phyloP scores from a whole-genome alignment of 1,140 invertebrate species.

The Drosophila truncata region DNA sequence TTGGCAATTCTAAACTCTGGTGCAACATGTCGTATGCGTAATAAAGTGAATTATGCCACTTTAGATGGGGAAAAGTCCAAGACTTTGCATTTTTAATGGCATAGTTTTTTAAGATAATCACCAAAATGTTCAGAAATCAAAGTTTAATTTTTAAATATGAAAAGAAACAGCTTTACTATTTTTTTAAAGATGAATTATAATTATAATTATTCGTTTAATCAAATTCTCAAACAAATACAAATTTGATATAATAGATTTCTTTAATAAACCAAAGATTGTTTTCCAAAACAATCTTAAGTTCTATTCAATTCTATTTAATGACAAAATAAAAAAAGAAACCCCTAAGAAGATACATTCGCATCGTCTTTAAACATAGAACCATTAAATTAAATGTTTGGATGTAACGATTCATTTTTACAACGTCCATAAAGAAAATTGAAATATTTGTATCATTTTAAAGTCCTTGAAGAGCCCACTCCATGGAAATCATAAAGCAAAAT shows the following conservation, averaged over 20 bases:
- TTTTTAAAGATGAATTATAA: too few species aligned
- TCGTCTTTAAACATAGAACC: constrained; percentile 3
- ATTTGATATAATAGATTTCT: too few species aligned
- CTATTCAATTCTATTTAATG: not conserved
- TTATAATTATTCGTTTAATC: too few species aligned
- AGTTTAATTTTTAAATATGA: too few species aligned
- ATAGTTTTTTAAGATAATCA: not conserved
- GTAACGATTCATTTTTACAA: constrained; percentile 27
- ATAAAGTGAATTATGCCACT: constrained; percentile 50
- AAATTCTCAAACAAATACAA: too few species aligned
- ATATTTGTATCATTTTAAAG: constrained; percentile 48
- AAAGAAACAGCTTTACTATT: too few species aligned
- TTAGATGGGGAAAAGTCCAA: not conserved
- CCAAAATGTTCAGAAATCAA: not conserved
- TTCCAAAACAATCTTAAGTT: not conserved
- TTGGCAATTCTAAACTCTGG: constrained; percentile 25
- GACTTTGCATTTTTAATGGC: not conserved
- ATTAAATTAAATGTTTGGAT: not conserved
- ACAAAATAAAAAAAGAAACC: not conserved
- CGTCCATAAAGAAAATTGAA: constrained; percentile 58
- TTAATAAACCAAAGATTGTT: too few species aligned
- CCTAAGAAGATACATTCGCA: not conserved
- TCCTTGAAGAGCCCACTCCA: constrained; percentile 15
- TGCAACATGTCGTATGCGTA: constrained; percentile 65
- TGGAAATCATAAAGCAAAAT: constrained; percentile 63